Evolutionary conservation across 2,113 vertebrate genomes (phyloP).

Genomic region (Pyrgilauda ruficollis): DNA sequence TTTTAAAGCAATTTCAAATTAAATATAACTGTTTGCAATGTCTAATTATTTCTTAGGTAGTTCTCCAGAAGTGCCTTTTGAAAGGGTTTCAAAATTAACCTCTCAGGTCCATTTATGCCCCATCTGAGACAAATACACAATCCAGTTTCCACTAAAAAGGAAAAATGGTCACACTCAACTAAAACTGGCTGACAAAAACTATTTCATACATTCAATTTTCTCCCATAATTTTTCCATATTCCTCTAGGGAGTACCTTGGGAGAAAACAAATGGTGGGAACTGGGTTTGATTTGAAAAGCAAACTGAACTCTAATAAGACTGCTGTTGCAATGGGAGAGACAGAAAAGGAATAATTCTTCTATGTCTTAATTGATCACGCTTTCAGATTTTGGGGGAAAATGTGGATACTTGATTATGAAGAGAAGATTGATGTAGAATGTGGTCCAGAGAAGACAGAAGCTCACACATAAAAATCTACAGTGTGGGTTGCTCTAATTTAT

Average conservation of each 20-base stretch:
- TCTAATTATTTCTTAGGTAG: not conserved
- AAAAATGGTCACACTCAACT: not conserved
- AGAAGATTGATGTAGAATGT: not conserved
- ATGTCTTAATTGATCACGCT: rapidly evolving
- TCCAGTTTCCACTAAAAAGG: not conserved
- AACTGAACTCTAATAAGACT: not conserved
- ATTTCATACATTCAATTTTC: not conserved
- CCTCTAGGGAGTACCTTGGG: rapidly evolving
- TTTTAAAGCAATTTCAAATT: not conserved
- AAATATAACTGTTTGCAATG: not conserved
- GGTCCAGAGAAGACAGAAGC: not conserved
- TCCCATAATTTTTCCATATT: not conserved
- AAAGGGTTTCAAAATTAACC: not conserved
- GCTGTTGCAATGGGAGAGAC: not conserved
- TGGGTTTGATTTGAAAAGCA: not conserved
- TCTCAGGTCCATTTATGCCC: not conserved
- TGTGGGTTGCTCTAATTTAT: not conserved
- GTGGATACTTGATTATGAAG: not conserved
- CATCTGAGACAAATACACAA: not conserved
- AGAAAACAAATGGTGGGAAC: not conserved
- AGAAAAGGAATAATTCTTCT: not conserved
- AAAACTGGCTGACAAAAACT: not conserved
- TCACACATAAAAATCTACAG: rapidly evolving
- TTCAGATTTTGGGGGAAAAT: not conserved
- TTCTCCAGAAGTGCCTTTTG: not conserved